Base-by-base conservation (phyloP, 2,888 invertebrate species). In the Petrolisthes manimaculis region DNA sequence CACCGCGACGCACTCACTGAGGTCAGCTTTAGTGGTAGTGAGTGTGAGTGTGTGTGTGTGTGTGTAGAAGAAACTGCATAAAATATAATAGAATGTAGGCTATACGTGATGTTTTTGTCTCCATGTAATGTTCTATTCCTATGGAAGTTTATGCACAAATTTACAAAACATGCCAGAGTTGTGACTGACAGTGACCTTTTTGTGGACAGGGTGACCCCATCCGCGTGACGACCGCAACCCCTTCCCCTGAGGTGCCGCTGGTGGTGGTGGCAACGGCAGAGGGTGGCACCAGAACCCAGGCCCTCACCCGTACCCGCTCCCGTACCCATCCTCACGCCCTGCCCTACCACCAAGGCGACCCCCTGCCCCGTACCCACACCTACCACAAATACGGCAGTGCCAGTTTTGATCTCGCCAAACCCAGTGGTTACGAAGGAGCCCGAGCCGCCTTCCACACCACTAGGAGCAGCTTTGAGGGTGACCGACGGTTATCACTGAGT, bases 361-460 rank as follows among this genome's bases (percentile, higher is more conserved):
- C 82, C 5, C 69, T 81, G 54, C 84, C 88, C 56, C 74, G 81
- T 53, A 88, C 88, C 51, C 88, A 88, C 88, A 75, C 88, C 69
- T 88, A 88, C 71, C 88, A 88, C 55, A 88, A 88, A 55, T 88
- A 88, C 88, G 88, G 81, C 84, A 88, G 88, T 61, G 88, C 88
- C 84, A 88, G 88, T 81, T 88, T 88, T 71, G 88, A 88, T 75
- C 81, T 84, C 18, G 84, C 88, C 37, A 84, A 77, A 77, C 81
- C 84, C 53, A 84, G 67, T 61, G 51, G 84, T 4, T 77, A 88
- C 88, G 88, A 88, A 53, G 82, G 84, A 21, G 88, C 88, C 14
- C 84, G 88, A n/a, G 88, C 88, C 12, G 84, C 84, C 88, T 88
- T 88, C 82, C 84, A 88, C 81, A 84, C 84, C 80, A 55, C 84